Base-by-base conservation (phyloP, 1,140 invertebrate genomes). In the Paramacrobiotus metropolitanus region DNA sequence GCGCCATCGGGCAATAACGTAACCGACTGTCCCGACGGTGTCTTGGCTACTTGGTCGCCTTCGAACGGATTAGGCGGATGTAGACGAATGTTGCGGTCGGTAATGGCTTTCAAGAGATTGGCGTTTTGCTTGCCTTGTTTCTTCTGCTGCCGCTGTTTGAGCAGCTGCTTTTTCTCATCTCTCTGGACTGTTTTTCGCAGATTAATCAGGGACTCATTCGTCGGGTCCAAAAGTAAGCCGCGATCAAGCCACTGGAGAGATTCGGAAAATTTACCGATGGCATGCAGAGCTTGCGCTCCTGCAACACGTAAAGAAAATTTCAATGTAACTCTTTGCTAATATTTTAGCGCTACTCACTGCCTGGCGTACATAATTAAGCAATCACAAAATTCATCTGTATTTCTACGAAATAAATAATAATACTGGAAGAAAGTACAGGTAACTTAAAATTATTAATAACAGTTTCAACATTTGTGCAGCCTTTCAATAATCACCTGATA, bases 41-140 rank as follows among this genome's bases (percentile, higher is more conserved):
- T 55, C 4, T 24, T 15, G 15, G 48, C 48, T 15, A 55, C 48
- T 0, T 28, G 15, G 48, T 55, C 48, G 24, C 48, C 48, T 15
- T 15, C 48, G 15, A 15, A 55, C 15, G 64, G 31, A 60, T 55
- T 67, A 61, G 62, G 29, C 78, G 0, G 81, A 79, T 67, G 83
- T 74, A 66, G 71, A 72, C 21, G 82, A 78, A 66, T 81, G 78
- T 29, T 84, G 70, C 65, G 78, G 74, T 21, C 75, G 18, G 55
- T 63, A 31, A 68, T 34, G 20, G 60, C 44, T n/a, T 62, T 44
- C 28, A 3, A 30, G 30, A 31, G 20, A 4, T 34, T 9, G 4
- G 60, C 21, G 45, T 65, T 70, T 9, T 61, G 66, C 59, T 66
- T 67, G 2, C 65, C 45, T 66, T 67, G 60, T 75, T 70, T 64